Evolutionary conservation across 2,888 invertebrate genomes (phyloP).

Genomic region (Callyntrura sp.): DNA sequence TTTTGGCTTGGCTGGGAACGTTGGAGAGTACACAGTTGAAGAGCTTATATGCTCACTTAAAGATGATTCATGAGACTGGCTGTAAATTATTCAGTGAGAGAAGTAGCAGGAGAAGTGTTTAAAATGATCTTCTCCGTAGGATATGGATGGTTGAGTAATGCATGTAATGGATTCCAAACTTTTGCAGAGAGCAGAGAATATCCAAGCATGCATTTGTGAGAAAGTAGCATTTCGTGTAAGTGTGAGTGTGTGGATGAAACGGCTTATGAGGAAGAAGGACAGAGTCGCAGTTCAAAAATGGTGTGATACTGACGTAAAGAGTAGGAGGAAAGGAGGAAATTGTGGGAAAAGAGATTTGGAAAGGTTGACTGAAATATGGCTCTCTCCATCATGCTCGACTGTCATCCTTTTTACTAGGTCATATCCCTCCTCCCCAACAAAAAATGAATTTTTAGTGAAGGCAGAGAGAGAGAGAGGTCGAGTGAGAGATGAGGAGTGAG

Average conservation of each 20-base stretch:
- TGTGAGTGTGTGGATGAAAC: constrained; percentile 51
- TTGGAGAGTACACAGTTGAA: constrained; percentile 1
- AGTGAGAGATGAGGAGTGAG: background rate
- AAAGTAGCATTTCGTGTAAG: constrained; percentile 17
- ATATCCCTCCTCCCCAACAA: constrained; percentile 65
- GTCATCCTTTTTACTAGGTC: constrained; percentile 68
- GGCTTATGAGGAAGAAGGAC: constrained; percentile 40
- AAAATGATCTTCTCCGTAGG: constrained; percentile 71
- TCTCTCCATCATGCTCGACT: constrained; percentile 74
- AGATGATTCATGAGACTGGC: constrained; percentile 74
- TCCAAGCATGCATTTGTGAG: background rate
- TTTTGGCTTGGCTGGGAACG: constrained; percentile 1
- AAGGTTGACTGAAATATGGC: constrained; percentile 79
- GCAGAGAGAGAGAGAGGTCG: background rate
- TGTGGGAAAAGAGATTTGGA: constrained; percentile 74
- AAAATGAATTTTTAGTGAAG: constrained; percentile 20
- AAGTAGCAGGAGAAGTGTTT: constrained; percentile 69
- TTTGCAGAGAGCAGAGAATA: background rate
- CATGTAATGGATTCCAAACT: constrained; percentile 66
- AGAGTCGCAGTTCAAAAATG: constrained; percentile 59
- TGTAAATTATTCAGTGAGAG: constrained; percentile 78
- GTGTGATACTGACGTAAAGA: constrained; percentile 72
- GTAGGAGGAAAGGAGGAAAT: constrained; percentile 71
- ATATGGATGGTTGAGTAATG: constrained; percentile 74
- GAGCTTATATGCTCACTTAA: constrained; percentile 75